These are phyloP conservation scores for Tympanoctomys barrerae DNA, from an alignment of 2,797 vertebrate species.

Conservation along the genomic window DNA sequence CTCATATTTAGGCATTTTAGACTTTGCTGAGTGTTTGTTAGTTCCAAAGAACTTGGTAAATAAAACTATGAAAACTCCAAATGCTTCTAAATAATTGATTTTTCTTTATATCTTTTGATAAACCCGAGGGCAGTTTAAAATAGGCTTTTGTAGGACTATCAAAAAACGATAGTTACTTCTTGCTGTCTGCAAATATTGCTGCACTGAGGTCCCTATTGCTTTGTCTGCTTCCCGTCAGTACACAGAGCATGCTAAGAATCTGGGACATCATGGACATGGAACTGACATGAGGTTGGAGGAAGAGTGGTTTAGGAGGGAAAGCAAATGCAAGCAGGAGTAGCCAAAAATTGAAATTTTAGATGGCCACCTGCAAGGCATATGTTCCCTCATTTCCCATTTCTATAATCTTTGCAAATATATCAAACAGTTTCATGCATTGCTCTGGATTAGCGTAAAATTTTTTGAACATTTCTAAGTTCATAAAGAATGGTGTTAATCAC, in stretches of 20 bases:
- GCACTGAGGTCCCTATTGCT: not conserved
- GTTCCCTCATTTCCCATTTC: not conserved
- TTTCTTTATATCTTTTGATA: not conserved
- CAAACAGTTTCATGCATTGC: not conserved
- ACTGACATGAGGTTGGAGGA: not conserved
- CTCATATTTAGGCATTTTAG: slow-evolving; percentile 11
- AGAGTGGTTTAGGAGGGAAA: not conserved
- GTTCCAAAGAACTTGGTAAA: not conserved
- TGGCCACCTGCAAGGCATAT: not conserved
- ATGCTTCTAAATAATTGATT: slow-evolving; percentile 23
- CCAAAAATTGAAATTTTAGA: not conserved
- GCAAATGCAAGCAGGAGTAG: not conserved
- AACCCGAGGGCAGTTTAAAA: not conserved
- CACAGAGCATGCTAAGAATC: not conserved
- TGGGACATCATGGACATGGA: not conserved
- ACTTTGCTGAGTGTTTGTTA: slow-evolving; percentile 13
- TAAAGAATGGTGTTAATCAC: not conserved
- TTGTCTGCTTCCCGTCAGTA: not conserved
- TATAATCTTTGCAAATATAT: not conserved
- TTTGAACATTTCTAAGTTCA: not conserved
- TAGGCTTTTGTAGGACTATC: not conserved
- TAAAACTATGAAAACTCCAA: slow-evolving; percentile 45
- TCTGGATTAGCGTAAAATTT: not conserved
- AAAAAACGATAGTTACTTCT: slow-evolving; percentile 24
- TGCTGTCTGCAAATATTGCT: not conserved